phyloP scores from a whole-genome alignment of 2,113 vertebrate genomes.

The Turnix velox region DNA sequence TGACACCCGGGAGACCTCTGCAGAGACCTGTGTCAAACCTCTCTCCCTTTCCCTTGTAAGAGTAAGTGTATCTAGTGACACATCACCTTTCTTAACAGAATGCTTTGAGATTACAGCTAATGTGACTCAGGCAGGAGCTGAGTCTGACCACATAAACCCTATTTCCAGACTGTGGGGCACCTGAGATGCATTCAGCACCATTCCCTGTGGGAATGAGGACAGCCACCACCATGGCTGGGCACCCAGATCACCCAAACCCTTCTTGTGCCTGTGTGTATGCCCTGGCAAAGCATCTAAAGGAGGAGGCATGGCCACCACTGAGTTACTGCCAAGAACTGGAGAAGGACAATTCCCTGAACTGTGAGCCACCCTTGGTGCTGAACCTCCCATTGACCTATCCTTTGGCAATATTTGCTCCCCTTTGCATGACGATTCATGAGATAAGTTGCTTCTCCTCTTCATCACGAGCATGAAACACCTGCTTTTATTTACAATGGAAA shows the following conservation, averaged over 20 bases:
- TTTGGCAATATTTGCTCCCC: background rate
- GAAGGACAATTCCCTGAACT: background rate
- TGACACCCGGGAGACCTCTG: background rate
- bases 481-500: background rate
- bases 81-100: background rate
- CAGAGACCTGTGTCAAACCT: background rate
- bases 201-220: background rate
- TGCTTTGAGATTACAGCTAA: background rate
- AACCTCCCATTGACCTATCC: background rate
- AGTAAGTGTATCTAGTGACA: accelerated
- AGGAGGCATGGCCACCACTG: background rate
- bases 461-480: background rate
- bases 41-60: accelerated
- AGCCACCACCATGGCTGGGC: background rate
- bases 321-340: background rate
- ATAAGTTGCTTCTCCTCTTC: background rate
- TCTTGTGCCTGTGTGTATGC: accelerated
- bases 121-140: background rate
- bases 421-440: background rate
- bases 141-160: background rate
- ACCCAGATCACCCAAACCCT: background rate
- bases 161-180: background rate
- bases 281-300: background rate
- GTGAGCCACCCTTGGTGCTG: background rate
- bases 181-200: background rate